Evolutionary conservation across 2,888 invertebrate genomes (phyloP).

Genomic region (Lithophane ornitopus): DNA sequence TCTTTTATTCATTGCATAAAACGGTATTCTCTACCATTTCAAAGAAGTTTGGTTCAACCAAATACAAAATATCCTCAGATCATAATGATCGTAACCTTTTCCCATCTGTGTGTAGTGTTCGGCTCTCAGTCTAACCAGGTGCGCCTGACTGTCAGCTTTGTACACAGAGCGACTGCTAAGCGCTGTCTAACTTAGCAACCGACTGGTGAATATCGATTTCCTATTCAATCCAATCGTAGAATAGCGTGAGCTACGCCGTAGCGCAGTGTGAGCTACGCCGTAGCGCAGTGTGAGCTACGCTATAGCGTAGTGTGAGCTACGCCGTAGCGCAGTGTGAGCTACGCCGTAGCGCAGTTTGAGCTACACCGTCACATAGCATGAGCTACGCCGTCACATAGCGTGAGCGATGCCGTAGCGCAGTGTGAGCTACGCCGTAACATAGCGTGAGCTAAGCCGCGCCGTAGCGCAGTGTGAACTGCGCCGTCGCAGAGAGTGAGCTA

Average conservation of each 20-base stretch:
- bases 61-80: background rate
- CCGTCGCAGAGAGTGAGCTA: no score
- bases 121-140: background rate
- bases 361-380: background rate
- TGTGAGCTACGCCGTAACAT: background rate
- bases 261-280: background rate
- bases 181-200: background rate
- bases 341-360: background rate
- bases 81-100: background rate
- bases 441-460: background rate
- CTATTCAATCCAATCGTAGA: background rate
- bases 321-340: no score
- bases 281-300: background rate
- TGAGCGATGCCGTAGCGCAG: background rate
- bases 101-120: background rate
- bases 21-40: background rate
- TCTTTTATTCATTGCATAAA: background rate
- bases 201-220: background rate
- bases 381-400: background rate
- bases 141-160: background rate
- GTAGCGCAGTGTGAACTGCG: no score
- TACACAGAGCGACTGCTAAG: background rate
- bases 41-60: background rate
- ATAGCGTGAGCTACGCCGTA: background rate
- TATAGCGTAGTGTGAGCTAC: no score